These are phyloP conservation scores for Cryptomyrus ogoouensis DNA, from an alignment of 2,113 vertebrate genomes.

Conservation along the genomic window DNA sequence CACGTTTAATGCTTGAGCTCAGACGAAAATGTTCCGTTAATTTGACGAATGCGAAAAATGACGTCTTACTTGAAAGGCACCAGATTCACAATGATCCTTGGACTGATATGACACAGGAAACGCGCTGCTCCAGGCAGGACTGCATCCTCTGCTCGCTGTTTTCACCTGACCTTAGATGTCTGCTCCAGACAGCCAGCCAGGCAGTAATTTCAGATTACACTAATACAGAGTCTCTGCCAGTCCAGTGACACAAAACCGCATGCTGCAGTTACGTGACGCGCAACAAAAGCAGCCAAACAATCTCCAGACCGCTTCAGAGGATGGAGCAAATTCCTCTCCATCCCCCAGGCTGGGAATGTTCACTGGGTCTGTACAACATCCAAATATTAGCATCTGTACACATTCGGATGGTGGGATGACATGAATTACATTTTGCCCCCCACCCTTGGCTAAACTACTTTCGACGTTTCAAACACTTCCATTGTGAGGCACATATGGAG, in stretches of 20 bases:
- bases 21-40: background rate
- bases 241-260: conserved; percentile 32
- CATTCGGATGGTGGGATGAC: conserved; percentile 14
- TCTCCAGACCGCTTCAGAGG: conserved; percentile 36
- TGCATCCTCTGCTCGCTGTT: background rate
- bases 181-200: conserved; percentile 29
- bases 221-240: conserved; percentile 36
- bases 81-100: background rate
- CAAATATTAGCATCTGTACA: conserved; percentile 41
- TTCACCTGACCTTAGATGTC: conserved; percentile 36
- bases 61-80: background rate
- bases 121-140: background rate
- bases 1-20: background rate
- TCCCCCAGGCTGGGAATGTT: conserved; percentile 34
- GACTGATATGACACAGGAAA: background rate
- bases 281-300: conserved; percentile 30
- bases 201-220: conserved; percentile 40
- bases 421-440: conserved; percentile 19
- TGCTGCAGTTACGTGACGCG: conserved; percentile 25
- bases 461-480: conserved; percentile 42
- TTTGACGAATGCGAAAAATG: background rate
- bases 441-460: conserved; percentile 14
- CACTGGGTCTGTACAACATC: conserved; percentile 33
- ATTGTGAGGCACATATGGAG: conserved; percentile 38
- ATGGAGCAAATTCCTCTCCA: conserved; percentile 20